A percentile compares a stretch with the other conserved stretches of the same genome.
phyloP scores from a whole-genome alignment of 1,140 invertebrate species.

The Lanistes nyassanus region DNA sequence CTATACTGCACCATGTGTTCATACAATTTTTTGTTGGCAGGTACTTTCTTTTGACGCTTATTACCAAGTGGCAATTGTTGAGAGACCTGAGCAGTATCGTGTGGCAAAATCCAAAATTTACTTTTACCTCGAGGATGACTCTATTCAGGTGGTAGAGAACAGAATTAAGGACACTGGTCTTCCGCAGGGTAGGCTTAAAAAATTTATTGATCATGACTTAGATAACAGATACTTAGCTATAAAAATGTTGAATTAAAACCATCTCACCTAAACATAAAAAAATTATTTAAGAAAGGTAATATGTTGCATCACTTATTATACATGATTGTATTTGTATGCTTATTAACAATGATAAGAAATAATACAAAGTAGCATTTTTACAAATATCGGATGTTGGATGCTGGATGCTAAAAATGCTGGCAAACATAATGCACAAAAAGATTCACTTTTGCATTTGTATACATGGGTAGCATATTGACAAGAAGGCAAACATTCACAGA shows the following conservation, averaged over 20 bases:
- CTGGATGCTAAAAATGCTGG: background rate
- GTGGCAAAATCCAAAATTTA: slow-evolving; percentile 65
- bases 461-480: too few species aligned
- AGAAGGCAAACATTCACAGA: too few species aligned
- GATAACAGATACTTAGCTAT: too few species aligned
- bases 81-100: slow-evolving; percentile 64
- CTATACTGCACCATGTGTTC: too few species aligned
- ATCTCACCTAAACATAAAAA: background rate
- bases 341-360: background rate
- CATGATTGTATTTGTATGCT: too few species aligned
- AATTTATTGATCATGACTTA: background rate
- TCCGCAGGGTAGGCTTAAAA: slow-evolving; percentile 58
- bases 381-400: background rate
- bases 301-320: background rate
- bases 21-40: background rate
- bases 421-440: background rate
- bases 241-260: too few species aligned
- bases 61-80: slow-evolving; percentile 65
- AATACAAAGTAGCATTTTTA: background rate
- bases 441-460: background rate
- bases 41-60: slow-evolving; percentile 65
- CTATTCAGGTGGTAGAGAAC: slow-evolving; percentile 66
- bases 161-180: slow-evolving; percentile 64
- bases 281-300: background rate
- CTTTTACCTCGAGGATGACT: slow-evolving; percentile 68